These are phyloP conservation scores for Gadopsis marmoratus DNA, from an alignment of 2,797 vertebrate genomes.

Conservation along the genomic window DNA sequence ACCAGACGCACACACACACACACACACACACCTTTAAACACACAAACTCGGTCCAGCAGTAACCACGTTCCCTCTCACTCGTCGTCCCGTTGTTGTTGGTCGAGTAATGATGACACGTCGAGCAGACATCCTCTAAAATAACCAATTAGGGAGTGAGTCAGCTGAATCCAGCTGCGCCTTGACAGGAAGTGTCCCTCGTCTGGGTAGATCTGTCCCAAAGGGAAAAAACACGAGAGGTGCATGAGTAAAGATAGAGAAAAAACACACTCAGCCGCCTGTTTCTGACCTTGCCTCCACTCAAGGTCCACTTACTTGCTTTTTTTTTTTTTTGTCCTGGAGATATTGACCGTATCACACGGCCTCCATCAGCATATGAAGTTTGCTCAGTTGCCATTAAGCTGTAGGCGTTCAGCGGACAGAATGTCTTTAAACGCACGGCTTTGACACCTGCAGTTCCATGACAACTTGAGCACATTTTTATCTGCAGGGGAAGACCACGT, in stretches of 20 bases:
- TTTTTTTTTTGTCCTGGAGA: not conserved
- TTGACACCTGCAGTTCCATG: not conserved
- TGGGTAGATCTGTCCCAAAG: slow-evolving; percentile 90
- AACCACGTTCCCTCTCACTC: slow-evolving; percentile 73
- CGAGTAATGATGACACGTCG: slow-evolving; percentile 84
- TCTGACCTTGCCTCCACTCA: not conserved
- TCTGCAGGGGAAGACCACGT: not conserved
- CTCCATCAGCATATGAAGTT: not conserved
- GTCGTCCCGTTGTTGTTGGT: slow-evolving; percentile 91
- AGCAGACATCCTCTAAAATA: slow-evolving; percentile 95
- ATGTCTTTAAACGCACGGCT: not conserved
- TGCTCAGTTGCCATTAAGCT: not conserved
- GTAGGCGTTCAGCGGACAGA: not conserved
- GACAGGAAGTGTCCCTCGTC: slow-evolving; percentile 96
- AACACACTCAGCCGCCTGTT: not conserved
- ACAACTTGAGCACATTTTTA: not conserved
- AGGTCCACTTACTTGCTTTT: not conserved
- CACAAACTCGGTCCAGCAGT: not conserved
- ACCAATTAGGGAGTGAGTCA: slow-evolving; percentile 91
- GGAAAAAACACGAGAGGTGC: not conserved
- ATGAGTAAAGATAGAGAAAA: not conserved
- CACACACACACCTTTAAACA: slow-evolving; percentile 17
- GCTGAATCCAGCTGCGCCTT: slow-evolving; percentile 90
- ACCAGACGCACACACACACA: slow-evolving; percentile 24
- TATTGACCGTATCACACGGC: not conserved